Evolutionary conservation across 2,113 vertebrate species (phyloP).

Genomic region (Ceuthmochares aereus): DNA sequence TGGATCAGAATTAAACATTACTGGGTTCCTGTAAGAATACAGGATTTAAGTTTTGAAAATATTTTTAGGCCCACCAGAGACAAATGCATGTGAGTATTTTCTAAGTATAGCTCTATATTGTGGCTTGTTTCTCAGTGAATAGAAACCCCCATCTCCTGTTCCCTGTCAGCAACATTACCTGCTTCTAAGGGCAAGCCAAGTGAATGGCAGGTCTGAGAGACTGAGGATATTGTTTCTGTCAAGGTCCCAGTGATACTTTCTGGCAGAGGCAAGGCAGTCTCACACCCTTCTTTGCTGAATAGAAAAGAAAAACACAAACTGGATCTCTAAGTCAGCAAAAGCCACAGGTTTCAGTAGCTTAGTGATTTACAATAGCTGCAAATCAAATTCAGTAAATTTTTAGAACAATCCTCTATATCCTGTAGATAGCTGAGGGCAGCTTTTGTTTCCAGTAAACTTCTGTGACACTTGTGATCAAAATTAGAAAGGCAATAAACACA

Average conservation of each 20-base stretch:
- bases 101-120: background rate
- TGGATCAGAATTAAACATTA: background rate
- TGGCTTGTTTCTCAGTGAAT: background rate
- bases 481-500: slow-evolving; percentile 38
- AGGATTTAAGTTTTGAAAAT: background rate
- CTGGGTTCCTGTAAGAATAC: background rate
- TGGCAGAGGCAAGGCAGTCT: background rate
- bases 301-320: background rate
- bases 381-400: background rate
- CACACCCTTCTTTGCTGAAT: background rate
- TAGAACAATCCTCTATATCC: background rate
- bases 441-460: slow-evolving; percentile 48
- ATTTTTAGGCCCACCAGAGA: background rate
- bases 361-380: background rate
- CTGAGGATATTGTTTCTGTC: background rate
- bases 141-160: background rate
- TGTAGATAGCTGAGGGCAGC: background rate
- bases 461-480: slow-evolving; percentile 51
- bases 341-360: background rate
- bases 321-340: background rate
- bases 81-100: background rate
- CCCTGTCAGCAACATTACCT: accelerated
- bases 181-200: accelerated
- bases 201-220: background rate
- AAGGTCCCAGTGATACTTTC: background rate